Evolutionary conservation across 2,888 invertebrate species (phyloP).

Genomic region (Cerastis rubricosa): DNA sequence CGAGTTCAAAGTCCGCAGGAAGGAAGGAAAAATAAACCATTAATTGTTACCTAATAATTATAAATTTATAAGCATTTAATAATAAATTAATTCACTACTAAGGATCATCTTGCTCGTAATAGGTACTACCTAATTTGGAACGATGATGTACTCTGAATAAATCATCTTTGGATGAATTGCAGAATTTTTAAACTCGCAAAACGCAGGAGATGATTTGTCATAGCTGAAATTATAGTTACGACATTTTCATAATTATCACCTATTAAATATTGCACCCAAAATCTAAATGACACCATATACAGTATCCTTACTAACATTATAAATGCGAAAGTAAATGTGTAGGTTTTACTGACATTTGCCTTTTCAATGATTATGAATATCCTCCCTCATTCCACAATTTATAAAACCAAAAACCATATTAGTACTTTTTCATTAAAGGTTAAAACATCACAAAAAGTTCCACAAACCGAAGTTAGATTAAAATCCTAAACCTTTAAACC

Average conservation of each 20-base stretch:
- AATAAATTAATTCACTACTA: neutral
- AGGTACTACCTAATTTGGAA: neutral
- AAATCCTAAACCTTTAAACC: conserved; percentile 26
- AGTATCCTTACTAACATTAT: neutral
- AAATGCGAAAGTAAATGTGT: neutral
- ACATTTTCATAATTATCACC: neutral
- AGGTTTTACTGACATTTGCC: neutral
- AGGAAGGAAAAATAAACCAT: conserved; percentile 1
- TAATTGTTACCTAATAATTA: neutral
- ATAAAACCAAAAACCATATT: neutral
- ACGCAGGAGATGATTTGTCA: neutral
- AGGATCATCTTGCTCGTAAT: neutral
- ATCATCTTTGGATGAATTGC: neutral
- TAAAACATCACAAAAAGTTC: neutral
- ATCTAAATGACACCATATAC: neutral
- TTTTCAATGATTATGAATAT: neutral
- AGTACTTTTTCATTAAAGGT: neutral
- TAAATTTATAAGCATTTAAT: neutral
- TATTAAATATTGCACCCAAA: neutral
- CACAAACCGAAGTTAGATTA: neutral
- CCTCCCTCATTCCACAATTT: too few species aligned
- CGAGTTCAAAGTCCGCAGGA: neutral
- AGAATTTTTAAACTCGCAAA: neutral
- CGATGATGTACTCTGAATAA: neutral
- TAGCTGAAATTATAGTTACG: neutral